Base-by-base conservation (phyloP, 2,888 invertebrate species). In the Pedicia rivosa region DNA sequence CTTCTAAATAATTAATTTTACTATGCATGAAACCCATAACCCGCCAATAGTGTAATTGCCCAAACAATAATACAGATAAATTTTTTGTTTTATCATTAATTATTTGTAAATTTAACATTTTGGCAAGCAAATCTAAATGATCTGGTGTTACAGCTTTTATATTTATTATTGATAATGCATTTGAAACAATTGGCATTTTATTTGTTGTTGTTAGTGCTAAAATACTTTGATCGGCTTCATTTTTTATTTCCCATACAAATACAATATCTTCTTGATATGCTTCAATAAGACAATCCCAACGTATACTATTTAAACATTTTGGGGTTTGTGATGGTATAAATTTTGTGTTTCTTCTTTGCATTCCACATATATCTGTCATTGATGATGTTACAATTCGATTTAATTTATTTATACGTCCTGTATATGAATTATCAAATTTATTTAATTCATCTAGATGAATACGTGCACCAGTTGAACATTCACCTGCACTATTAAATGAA, bases 201-300 rank as follows among this genome's bases (percentile, higher is more conserved):
- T 57, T 56, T 8, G 43, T 45, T 2, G 51, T 50, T 5, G 60
- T 61, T 3, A 55, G 53, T 1, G 52, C 55, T 28, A 58, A 45
- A 16, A 55, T 22, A 32, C 19, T 19, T 5, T 17, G 20, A 42
- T 50, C 42, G 16, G 32, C 35, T 2, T 25, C 17, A 2, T 45
- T 37, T 41, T 51, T 51, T 0, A 59, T 54, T 29, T 57, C 50
- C 60, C 60, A 61, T 15, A 59, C 47, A 25, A 47, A 55, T 0
- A 59, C 50, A 14, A 43, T 51, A 1, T 51, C 49, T 10, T 54
- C 50, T 10, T 46, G 44, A 34, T 51, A 60, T n/a, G 26, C n/a
- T 16, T 17, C 26, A 12, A 35, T 35, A 5, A 35, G 17, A 20
- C 42, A 40, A 26, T 41, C 28, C 30, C 42, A 41, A 14, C 27